Evolutionary conservation across 2,888 invertebrate genomes (phyloP).

Genomic region (Brachyopa scutellaris): DNA sequence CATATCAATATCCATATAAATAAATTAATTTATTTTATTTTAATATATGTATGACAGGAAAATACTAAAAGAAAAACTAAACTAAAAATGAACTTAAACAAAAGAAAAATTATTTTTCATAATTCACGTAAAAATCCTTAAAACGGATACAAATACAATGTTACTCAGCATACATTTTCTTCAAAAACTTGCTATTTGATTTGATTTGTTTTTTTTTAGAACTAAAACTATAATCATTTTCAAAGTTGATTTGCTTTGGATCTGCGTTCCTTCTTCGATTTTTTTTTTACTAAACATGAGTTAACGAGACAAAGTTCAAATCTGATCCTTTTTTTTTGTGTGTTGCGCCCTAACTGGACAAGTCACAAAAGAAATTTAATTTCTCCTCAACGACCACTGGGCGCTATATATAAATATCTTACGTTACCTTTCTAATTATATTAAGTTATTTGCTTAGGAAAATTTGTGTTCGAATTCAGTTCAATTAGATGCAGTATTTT

Average conservation of each 20-base stretch:
- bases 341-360: slow-evolving; percentile 25
- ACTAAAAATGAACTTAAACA: not conserved
- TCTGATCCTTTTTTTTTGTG: not conserved
- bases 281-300: not conserved
- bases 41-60: slow-evolving; percentile 13
- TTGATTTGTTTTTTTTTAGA: slow-evolving; percentile 16
- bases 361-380: slow-evolving; percentile 55
- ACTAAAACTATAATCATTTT: slow-evolving; percentile 9
- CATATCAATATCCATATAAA: slow-evolving; percentile 53
- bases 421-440: slow-evolving; percentile 51
- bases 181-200: slow-evolving; percentile 42
- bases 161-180: no score
- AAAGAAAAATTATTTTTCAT: slow-evolving; percentile 7
- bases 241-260: not conserved
- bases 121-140: slow-evolving; percentile 66
- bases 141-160: slow-evolving; percentile 66
- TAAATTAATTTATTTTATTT: slow-evolving; percentile 47
- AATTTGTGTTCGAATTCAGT: slow-evolving; percentile 52
- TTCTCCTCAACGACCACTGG: slow-evolving; percentile 36
- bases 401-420: slow-evolving; percentile 60
- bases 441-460: slow-evolving; percentile 47
- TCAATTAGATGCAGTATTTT: slow-evolving; percentile 50
- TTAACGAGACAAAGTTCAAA: slow-evolving; percentile 9
- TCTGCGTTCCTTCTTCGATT: not conserved
- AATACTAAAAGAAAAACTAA: slow-evolving; percentile 20